These are phyloP conservation scores for human DNA, from an alignment of 2,113 vertebrate species.

Conservation along the genomic window DNA sequence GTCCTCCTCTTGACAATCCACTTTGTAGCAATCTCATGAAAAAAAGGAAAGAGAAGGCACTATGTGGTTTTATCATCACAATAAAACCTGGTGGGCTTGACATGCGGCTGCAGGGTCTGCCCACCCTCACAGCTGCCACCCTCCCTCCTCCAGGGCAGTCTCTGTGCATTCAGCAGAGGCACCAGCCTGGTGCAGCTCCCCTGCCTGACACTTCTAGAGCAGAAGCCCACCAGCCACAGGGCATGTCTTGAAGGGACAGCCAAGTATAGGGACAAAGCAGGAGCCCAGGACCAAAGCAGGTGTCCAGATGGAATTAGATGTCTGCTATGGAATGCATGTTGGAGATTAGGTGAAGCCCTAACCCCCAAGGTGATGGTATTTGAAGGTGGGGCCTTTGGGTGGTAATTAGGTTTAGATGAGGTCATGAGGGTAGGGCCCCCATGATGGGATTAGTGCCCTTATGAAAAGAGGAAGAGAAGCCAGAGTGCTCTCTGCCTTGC, in stretches of 20 bases:
- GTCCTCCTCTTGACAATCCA: too few relatives aligned
- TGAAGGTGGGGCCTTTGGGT: background rate
- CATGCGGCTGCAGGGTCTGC: background rate
- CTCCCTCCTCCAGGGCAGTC: slow-evolving; percentile 52
- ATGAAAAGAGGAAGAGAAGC: background rate
- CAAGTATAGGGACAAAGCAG: background rate
- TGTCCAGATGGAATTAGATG: background rate
- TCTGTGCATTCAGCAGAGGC: background rate
- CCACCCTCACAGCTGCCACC: slow-evolving; percentile 56
- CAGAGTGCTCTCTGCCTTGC: background rate
- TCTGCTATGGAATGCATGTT: background rate
- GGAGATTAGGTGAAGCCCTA: background rate
- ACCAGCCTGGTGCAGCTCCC: slow-evolving; percentile 70
- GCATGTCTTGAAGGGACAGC: background rate
- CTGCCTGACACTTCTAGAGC: slow-evolving; percentile 14
- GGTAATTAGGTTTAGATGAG: background rate
- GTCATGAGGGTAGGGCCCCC: background rate
- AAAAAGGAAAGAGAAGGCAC: background rate
- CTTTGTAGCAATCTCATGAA: background rate
- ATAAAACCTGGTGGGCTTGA: background rate
- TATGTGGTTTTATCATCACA: background rate
- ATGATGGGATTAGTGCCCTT: background rate
- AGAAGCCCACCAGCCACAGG: background rate
- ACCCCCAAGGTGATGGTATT: background rate
- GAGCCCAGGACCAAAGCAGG: background rate